Evolutionary conservation across 2,113 vertebrate genomes (phyloP).

Genomic region (Procavia capensis): DNA sequence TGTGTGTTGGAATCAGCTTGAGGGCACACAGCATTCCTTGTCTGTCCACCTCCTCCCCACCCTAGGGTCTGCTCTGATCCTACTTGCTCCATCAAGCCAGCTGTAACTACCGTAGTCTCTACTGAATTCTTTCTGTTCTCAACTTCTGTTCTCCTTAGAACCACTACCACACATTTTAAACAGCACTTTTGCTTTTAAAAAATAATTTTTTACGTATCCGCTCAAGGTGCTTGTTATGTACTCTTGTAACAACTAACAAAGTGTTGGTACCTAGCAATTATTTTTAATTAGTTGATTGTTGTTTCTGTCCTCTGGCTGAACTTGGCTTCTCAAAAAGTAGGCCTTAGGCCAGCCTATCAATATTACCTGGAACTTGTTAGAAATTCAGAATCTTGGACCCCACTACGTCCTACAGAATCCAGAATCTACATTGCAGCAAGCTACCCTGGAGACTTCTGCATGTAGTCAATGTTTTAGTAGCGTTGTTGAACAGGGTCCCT

Average conservation of each 20-base stretch:
- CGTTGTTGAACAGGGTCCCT: background rate
- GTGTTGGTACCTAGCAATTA: background rate
- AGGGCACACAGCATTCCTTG: background rate
- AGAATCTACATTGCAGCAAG: background rate
- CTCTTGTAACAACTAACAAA: background rate
- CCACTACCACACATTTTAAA: background rate
- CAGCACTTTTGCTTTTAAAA: background rate
- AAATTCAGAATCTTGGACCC: background rate
- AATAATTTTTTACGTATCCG: background rate
- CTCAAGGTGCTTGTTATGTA: background rate
- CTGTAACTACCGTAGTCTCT: background rate
- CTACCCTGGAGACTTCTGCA: background rate
- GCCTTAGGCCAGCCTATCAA: background rate
- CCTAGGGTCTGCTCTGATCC: background rate
- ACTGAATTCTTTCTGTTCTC: background rate
- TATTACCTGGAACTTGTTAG: background rate
- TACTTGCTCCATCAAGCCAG: background rate
- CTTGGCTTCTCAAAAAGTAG: background rate
- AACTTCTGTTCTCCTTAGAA: background rate
- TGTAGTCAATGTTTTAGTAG: background rate
- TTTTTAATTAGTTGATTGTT: background rate
- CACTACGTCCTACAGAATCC: background rate
- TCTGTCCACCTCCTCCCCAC: background rate
- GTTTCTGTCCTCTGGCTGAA: background rate
- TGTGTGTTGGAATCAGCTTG: background rate